Percentiles rank a stretch among this genome's conserved stretches.
Conservation (phyloP, 2,113 vertebrate genomes). For the Vimba vimba region DNA sequence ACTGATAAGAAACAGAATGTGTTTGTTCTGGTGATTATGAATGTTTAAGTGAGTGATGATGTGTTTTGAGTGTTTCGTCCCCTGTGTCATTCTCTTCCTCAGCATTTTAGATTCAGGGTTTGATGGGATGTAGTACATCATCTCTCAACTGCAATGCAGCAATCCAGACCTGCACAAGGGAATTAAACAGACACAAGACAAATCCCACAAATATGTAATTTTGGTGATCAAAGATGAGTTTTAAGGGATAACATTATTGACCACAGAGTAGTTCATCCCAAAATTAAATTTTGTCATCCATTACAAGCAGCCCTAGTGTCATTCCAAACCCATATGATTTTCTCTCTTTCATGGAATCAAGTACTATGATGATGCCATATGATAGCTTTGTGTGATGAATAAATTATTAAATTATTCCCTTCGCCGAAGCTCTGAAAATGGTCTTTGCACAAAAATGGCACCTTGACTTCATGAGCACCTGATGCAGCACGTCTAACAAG, state of each 20-base stretch:
- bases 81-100: background rate
- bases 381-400: background rate
- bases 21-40: slow-evolving; percentile 5
- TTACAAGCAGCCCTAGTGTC: background rate
- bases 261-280: background rate
- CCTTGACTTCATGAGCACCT: too few relatives aligned
- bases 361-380: background rate
- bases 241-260: too few relatives aligned
- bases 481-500: background rate
- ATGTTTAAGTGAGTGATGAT: slow-evolving; percentile 1
- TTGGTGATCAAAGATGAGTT: too few relatives aligned
- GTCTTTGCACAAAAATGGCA: background rate
- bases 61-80: background rate
- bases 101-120: background rate
- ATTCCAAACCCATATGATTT: background rate
- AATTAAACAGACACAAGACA: background rate
- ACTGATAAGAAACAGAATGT: background rate
- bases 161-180: background rate
- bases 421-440: background rate
- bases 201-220: background rate
- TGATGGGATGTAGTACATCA: background rate
- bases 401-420: background rate
- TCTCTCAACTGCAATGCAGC: slow-evolving; percentile 25
- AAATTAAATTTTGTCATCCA: background rate
- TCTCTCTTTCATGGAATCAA: background rate